phyloP scores from a whole-genome alignment of 2,113 vertebrate species.

The Eurystomus gularis region DNA sequence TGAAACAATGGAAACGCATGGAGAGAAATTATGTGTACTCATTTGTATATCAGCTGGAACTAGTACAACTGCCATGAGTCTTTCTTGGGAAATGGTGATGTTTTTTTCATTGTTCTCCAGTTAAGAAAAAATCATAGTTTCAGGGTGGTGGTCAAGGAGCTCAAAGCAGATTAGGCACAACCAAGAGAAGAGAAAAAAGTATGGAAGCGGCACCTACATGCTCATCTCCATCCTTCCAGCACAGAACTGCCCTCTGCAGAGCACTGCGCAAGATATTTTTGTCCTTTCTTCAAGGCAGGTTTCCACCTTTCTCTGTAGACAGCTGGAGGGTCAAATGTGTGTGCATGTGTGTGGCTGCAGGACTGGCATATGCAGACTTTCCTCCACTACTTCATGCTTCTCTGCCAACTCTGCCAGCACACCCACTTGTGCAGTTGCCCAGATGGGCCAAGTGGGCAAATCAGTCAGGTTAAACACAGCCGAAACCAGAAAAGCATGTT shows the following conservation, averaged over 20 bases:
- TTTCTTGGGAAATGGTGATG: background rate
- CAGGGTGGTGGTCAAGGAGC: background rate
- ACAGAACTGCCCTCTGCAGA: background rate
- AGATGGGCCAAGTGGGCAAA: background rate
- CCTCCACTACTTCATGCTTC: rapidly evolving
- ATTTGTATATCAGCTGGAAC: background rate
- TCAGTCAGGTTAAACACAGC: background rate
- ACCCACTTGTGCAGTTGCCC: rapidly evolving
- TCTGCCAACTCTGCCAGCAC: background rate
- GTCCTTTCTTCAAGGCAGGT: background rate
- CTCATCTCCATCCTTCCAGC: background rate
- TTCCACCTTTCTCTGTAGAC: background rate
- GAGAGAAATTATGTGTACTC: background rate
- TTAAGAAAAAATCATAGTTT: background rate
- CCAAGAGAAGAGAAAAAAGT: background rate
- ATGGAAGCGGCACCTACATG: background rate
- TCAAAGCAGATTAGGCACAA: background rate
- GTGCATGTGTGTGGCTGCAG: background rate
- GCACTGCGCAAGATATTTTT: background rate
- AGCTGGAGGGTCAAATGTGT: background rate
- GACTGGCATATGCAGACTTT: background rate
- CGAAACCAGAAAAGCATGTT: rapidly evolving
- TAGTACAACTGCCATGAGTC: background rate
- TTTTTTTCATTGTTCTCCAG: background rate
- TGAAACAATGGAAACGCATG: background rate